phyloP scores from a whole-genome alignment of 2,888 invertebrate species.

The Tribolium freemani region DNA sequence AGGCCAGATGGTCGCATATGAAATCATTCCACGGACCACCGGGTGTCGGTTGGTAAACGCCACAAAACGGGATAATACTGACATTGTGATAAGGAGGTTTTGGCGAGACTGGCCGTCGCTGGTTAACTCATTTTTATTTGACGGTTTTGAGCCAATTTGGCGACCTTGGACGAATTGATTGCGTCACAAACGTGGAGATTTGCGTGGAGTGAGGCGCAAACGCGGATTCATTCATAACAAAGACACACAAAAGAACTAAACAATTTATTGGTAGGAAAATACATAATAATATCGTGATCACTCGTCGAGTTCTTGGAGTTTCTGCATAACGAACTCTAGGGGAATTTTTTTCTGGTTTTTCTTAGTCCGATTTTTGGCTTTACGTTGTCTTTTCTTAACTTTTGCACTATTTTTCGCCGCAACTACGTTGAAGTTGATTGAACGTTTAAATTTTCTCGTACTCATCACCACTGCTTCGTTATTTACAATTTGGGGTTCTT shows the following conservation, averaged over 20 bases:
- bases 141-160: constrained; percentile 17
- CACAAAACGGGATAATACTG: constrained; percentile 68
- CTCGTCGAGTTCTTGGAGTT: constrained; percentile 16
- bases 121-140: constrained; percentile 18
- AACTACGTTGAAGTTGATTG: constrained; percentile 8
- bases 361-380: neutral
- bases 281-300: neutral
- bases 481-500: constrained; percentile 25
- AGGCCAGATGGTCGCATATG: constrained; percentile 82
- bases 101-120: constrained; percentile 7
- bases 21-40: constrained; percentile 72
- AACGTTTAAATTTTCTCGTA: constrained; percentile 5
- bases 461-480: constrained; percentile 30
- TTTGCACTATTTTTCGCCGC: constrained; percentile 21
- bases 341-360: constrained; percentile 1
- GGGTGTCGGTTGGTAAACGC: constrained; percentile 69
- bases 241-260: neutral
- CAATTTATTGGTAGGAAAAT: neutral
- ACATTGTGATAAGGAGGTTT: constrained; percentile 48
- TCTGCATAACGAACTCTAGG: constrained; percentile 13
- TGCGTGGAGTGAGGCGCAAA: constrained; percentile 3
- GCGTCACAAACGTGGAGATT: constrained; percentile 33
- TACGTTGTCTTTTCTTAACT: constrained; percentile 29
- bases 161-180: constrained; percentile 26
- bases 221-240: neutral